Conservation (phyloP, 1,140 invertebrate species). For the Hypsibius dujardini region DNA sequence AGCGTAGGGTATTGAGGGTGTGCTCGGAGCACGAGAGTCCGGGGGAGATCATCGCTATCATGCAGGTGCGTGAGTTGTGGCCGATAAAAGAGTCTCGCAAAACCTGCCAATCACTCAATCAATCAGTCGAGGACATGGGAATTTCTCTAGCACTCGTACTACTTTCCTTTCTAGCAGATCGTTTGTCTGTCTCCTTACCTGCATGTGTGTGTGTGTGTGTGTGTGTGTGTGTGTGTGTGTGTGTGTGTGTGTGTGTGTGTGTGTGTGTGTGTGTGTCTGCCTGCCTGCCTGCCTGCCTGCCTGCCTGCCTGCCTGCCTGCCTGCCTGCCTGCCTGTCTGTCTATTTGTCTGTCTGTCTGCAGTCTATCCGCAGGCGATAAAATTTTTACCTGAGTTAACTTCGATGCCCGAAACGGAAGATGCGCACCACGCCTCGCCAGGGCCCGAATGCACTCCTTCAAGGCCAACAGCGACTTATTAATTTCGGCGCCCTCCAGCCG, state of each 20-base stretch:
- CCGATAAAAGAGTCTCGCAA: slow-evolving; percentile 82
- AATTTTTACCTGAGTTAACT: slow-evolving; percentile 58
- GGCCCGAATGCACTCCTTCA: slow-evolving; percentile 95
- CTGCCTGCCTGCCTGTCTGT: no score
- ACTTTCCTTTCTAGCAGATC: no score
- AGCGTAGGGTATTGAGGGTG: slow-evolving; percentile 87
- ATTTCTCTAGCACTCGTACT: no score
- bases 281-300: no score
- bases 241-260: no score
- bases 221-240: no score
- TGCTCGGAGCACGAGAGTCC: slow-evolving; percentile 86
- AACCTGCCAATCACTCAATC: background rate
- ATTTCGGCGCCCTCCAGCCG: slow-evolving; percentile 97
- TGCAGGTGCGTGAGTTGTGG: slow-evolving; percentile 90
- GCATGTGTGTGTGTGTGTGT: no score
- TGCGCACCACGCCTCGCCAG: slow-evolving; percentile 81
- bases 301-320: no score
- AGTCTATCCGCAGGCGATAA: background rate
- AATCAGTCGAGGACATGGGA: no score
- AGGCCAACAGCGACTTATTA: slow-evolving; percentile 84
- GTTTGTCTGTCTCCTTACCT: no score
- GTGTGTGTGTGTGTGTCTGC: no score
- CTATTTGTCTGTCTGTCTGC: no score
- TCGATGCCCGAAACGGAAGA: slow-evolving; percentile 88
- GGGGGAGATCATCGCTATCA: slow-evolving; percentile 98